Percentiles rank a stretch among this genome's conserved stretches.
Conservation (phyloP, 2,797 vertebrate genomes). For the Mormyrops attenuatus region DNA sequence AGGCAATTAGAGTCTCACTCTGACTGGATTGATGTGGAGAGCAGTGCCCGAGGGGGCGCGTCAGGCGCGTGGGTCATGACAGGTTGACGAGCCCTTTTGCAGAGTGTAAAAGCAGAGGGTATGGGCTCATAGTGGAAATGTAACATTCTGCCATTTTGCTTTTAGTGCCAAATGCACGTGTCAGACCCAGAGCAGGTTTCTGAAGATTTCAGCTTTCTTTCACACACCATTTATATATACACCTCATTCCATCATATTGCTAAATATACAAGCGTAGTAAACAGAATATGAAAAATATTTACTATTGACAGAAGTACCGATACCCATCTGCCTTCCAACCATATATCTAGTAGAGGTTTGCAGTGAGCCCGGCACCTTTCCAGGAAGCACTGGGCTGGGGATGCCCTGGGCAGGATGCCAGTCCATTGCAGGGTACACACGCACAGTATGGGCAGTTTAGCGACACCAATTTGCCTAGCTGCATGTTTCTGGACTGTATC, state of each 20-base stretch:
- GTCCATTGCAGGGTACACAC: background rate
- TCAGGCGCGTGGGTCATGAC: background rate
- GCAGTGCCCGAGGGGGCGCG: background rate
- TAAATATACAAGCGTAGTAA: background rate
- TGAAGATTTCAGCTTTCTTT: background rate
- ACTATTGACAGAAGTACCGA: background rate
- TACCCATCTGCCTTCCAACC: background rate
- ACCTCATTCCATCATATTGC: background rate
- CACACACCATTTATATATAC: background rate
- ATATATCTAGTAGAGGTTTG: background rate
- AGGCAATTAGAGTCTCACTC: slow-evolving; percentile 8
- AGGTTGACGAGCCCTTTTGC: background rate
- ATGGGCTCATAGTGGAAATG: background rate
- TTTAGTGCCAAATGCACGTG: background rate
- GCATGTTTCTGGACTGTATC: background rate
- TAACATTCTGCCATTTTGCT: background rate
- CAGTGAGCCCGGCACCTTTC: background rate
- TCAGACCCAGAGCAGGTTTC: background rate
- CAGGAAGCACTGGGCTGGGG: background rate
- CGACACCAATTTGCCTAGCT: background rate
- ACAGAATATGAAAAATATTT: background rate
- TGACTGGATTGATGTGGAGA: background rate
- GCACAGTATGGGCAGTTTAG: background rate
- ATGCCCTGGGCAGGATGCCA: background rate
- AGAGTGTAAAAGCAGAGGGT: background rate